Evolutionary conservation across 2,888 invertebrate genomes (phyloP), one percentile per base, ranked within the genome.

Genomic region (Hypolimnas misippus): DNA sequence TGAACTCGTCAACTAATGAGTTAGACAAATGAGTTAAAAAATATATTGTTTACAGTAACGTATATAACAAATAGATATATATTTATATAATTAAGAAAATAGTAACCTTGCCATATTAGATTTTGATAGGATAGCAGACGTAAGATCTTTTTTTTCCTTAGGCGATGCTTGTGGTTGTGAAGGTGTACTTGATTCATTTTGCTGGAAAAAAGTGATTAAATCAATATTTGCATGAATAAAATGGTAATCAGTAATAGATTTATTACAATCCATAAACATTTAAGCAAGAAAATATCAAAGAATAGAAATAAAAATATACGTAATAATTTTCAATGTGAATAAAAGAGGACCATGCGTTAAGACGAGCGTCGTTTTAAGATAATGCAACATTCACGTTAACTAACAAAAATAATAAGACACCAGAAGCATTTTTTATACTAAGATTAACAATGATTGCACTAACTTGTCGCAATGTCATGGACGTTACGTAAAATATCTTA

Each of bases 91-190:
- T n/a, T n/a, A n/a, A 35, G 17, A 25, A 10, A 52, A 31, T 10
- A 93, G 93, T 93, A 86, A 97, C 97, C 96, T 96, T 71, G 96
- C 95, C 93, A 97, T 95, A 82, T 96, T 96, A 53, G 96, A 96
- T 87, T 95, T 96, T 3, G 94, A 93, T 62, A 94, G 85, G 65
- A 93, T 93, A 33, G 93, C 90, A 56, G 95, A 93, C 17, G 95
- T 93, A 29, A 93, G 84, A 81, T 93, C 95, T 89, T 92, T 95
- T 92, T 91, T 96, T 93, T 85, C 96, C 68, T 87, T 90, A 1
- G 88, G 89, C 2, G 91, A 89, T 1, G 90, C 81, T 73, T 90
- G 92, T 38, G 90, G 88, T 25, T 90, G 76, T 16, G 92, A 89
- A 7, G 89, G 86, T 1, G 90, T 87, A 69, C 88, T 92, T 59